Conservation (phyloP, 2,888 invertebrate genomes). For the Xylocampa areola region DNA sequence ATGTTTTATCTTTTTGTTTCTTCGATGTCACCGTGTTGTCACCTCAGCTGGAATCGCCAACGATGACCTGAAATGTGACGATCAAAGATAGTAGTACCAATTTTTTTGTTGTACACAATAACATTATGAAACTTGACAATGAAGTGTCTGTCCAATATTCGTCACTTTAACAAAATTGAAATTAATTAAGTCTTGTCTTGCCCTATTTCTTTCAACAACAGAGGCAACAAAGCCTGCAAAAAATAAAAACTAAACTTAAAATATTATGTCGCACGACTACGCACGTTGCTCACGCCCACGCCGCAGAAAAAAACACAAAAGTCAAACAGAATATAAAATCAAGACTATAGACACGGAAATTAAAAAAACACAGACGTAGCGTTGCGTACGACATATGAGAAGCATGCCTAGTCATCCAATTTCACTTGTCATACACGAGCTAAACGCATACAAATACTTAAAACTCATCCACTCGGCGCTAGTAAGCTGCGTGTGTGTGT, state of each 20-base stretch:
- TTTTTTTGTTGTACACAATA: too few relatives aligned
- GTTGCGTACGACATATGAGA: too few relatives aligned
- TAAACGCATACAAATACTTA: too few relatives aligned
- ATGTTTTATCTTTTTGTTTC: neutral
- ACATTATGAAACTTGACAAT: too few relatives aligned
- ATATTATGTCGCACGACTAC: constrained; percentile 7
- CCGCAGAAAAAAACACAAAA: constrained; percentile 8
- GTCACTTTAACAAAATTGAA: neutral
- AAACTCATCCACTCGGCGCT: too few relatives aligned
- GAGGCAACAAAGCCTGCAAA: neutral
- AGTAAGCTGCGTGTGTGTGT: too few relatives aligned
- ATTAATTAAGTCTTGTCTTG: neutral
- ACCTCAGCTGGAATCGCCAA: neutral
- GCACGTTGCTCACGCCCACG: neutral
- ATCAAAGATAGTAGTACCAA: too few relatives aligned
- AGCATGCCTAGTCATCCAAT: too few relatives aligned
- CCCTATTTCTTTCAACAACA: neutral
- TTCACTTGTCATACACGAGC: too few relatives aligned
- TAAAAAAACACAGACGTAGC: too few relatives aligned
- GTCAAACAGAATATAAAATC: constrained; percentile 28
- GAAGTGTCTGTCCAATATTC: neutral
- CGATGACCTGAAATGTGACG: constrained; percentile 41
- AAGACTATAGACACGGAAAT: constrained; percentile 20
- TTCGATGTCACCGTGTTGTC: neutral
- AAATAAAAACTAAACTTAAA: constrained; percentile 5